Base-by-base conservation (phyloP, 1,140 invertebrate species). In the Tetramorium alpestre region DNA sequence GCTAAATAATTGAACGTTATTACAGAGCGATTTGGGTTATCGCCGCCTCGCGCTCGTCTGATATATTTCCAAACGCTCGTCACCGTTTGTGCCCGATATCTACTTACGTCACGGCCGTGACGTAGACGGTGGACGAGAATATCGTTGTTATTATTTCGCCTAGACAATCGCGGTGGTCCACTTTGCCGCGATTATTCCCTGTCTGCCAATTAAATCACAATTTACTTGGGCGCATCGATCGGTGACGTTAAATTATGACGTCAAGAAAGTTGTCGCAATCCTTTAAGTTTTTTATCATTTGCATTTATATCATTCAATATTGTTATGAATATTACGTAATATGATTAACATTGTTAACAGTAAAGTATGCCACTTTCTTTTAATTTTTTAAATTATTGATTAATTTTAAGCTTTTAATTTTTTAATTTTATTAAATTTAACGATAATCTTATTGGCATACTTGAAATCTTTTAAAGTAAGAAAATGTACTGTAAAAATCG, bases 21-120 rank as follows among this genome's bases (percentile, higher is more conserved):
- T 75, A 84, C 13, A n/a, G 22, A 22, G 6, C 78, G 65, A 84
- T 84, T 84, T 84, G 80, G 80, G 80, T 84, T 84, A 84, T 81
- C 78, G 22, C 49, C 22, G n/a, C 13, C 47, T 67, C 44, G n/a
- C 62, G 13, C 11, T 33, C 65, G 51, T 44, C 41, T 56, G 56
- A 84, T 84, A 84, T 75, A 84, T 84, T 84, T 84, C 54, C 69
- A 84, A 84, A 84, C 80, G 69, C 5, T 84, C 69, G 80, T 84
- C 69, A 84, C 54, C 69, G 28, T 73, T 69, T 75, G 56, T 84
- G 54, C 69, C n/a, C 80, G 80, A 84, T 84, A 84, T 58, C 69
- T 84, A 41, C 80, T 84, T 75, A 84, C 80, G 82, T 85, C 72
- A 85, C 38, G 0, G 73, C 62, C 72, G 62, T 85, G 73, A 85